Conservation (phyloP, 2,113 vertebrate species). For the Myanophis thanlyinensis region DNA sequence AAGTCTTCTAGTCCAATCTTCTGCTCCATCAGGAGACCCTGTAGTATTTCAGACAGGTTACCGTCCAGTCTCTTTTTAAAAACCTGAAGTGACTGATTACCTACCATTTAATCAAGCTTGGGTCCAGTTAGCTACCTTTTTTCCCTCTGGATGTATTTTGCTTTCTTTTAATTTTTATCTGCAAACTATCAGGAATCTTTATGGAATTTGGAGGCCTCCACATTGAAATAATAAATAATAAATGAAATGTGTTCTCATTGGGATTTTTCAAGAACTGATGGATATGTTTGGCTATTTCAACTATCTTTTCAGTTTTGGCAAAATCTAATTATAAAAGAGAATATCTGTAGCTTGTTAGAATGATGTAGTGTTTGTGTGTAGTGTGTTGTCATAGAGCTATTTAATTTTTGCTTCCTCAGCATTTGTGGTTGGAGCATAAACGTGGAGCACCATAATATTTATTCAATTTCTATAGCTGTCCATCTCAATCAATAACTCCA, state of each 20-base stretch:
- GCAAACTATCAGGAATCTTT: not conserved
- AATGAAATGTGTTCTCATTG: not conserved
- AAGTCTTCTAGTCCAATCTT: not conserved
- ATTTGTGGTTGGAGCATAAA: not conserved
- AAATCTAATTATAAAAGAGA: not conserved
- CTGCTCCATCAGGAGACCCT: not conserved
- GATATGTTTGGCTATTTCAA: not conserved
- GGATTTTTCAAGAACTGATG: not conserved
- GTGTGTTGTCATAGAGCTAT: not conserved
- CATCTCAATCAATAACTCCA: not conserved
- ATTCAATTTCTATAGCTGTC: not conserved
- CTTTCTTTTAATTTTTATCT: not conserved
- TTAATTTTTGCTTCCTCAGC: not conserved
- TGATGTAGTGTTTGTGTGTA: not conserved
- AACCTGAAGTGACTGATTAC: not conserved
- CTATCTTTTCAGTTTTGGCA: not conserved
- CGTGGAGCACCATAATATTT: not conserved
- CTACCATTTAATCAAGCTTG: not conserved
- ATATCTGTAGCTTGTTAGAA: not conserved
- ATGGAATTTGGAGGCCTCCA: not conserved
- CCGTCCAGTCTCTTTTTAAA: not conserved
- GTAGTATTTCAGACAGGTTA: not conserved
- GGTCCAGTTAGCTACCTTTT: not conserved
- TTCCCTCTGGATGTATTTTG: not conserved
- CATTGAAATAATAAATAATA: not conserved